Evolutionary conservation across 2,797 vertebrate genomes (phyloP).

Genomic region (Discoglossus pictus): DNA sequence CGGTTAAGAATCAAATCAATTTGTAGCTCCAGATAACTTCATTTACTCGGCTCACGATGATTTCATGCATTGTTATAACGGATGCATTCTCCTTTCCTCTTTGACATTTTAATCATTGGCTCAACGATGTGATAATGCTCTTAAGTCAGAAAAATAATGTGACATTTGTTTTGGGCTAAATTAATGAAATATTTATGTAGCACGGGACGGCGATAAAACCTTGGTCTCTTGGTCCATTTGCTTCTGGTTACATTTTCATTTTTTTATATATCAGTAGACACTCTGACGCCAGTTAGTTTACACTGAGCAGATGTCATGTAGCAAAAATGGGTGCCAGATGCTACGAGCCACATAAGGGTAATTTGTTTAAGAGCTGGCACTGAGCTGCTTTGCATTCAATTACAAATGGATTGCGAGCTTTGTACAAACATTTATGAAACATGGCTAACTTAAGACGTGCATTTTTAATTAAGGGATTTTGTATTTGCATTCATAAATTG

Average conservation of each 20-base stretch:
- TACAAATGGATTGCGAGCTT: constrained; percentile 68
- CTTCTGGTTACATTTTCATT: constrained; percentile 77
- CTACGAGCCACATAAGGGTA: constrained; percentile 74
- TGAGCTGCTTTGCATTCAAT: constrained; percentile 74
- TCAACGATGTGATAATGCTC: constrained; percentile 74
- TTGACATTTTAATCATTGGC: constrained; percentile 70
- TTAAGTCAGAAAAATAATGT: constrained; percentile 72
- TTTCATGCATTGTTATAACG: constrained; percentile 55
- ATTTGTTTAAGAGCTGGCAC: constrained; percentile 82
- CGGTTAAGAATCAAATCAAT: constrained; percentile 59
- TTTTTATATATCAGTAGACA: constrained; percentile 76
- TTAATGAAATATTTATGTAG: constrained; percentile 79
- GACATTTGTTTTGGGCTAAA: constrained; percentile 77
- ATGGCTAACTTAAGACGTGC: constrained; percentile 72
- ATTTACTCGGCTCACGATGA: constrained; percentile 15
- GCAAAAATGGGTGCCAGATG: constrained; percentile 81
- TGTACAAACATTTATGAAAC: constrained; percentile 72
- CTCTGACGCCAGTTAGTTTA: constrained; percentile 78
- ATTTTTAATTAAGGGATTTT: constrained; percentile 73
- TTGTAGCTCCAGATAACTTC: constrained; percentile 54
- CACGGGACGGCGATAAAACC: constrained; percentile 74
- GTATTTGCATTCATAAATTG: constrained; percentile 63
- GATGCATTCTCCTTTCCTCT: constrained; percentile 61
- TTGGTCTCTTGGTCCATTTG: constrained; percentile 70
- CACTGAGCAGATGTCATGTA: constrained; percentile 81